Conservation (phyloP, 2,888 invertebrate genomes). For the Branchipolynoe longqiensis region DNA sequence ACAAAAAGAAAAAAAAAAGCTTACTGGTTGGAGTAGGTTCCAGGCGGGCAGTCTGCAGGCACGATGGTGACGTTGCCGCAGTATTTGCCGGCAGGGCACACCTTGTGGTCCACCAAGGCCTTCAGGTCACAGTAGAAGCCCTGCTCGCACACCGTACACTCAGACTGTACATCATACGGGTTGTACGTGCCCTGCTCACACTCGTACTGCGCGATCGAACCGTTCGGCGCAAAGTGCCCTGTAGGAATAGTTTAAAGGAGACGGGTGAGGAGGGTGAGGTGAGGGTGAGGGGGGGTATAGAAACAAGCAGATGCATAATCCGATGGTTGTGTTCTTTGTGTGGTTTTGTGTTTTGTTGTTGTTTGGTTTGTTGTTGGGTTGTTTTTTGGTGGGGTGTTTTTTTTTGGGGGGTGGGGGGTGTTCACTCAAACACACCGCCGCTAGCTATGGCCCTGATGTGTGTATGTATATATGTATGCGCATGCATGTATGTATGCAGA, state of each 20-base stretch:
- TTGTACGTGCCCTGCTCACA: constrained; percentile 77
- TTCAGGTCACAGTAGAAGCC: constrained; percentile 79
- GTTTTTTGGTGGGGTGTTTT: too few relatives aligned
- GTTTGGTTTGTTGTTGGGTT: too few relatives aligned
- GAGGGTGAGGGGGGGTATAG: too few relatives aligned
- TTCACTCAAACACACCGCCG: too few relatives aligned
- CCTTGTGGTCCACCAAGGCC: constrained; percentile 74
- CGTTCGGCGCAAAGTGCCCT: constrained; percentile 78
- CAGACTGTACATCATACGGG: constrained; percentile 72
- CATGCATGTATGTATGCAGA: too few relatives aligned
- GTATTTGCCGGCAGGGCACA: constrained; percentile 77
- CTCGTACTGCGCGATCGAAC: constrained; percentile 74
- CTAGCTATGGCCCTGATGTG: too few relatives aligned
- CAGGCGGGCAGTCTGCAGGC: constrained; percentile 77
- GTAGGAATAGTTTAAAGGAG: constrained; percentile 40
- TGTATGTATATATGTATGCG: too few relatives aligned
- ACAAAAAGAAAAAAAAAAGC: neutral
- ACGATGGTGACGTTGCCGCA: constrained; percentile 76
- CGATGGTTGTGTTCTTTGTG: too few relatives aligned
- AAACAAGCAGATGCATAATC: too few relatives aligned
- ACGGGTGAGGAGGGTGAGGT: too few relatives aligned
- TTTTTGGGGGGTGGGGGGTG: too few relatives aligned
- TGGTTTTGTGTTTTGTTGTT: too few relatives aligned
- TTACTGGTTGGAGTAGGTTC: constrained; percentile 77
- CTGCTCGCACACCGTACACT: constrained; percentile 75